These are phyloP conservation scores for Hydractinia echinata DNA, from an alignment of 30 jellyfish, hydroid and myxozoan genomes.

Conservation along the genomic window DNA sequence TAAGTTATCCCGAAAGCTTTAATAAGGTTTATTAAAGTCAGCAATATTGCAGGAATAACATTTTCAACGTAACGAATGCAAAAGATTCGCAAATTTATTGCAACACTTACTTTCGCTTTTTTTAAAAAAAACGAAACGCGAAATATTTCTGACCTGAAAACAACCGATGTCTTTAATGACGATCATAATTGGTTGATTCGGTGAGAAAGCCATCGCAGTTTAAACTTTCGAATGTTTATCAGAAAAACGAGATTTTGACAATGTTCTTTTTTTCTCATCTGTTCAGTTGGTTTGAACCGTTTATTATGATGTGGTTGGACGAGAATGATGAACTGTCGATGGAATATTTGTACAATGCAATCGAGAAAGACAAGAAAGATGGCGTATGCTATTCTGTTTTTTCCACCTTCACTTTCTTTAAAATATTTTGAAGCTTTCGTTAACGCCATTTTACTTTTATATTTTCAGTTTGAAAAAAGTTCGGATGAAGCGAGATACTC, in stretches of 20 bases:
- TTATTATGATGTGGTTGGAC: constrained; percentile 81
- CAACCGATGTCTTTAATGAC: too few species aligned
- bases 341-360: constrained; percentile 86
- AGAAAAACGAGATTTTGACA: not conserved
- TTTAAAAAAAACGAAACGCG: too few species aligned
- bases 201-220: too few species aligned
- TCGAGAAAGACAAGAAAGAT: constrained; percentile 84
- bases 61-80: too few species aligned
- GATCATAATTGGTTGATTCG: too few species aligned
- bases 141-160: too few species aligned
- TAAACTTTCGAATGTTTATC: not conserved
- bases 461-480: constrained; percentile 79
- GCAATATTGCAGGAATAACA: too few species aligned
- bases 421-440: not conserved
- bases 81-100: too few species aligned
- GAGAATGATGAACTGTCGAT: constrained; percentile 84
- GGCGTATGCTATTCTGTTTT: constrained; percentile 48
- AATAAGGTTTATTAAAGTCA: too few species aligned
- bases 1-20: too few species aligned
- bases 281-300: constrained; percentile 80
- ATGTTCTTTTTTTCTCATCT: not conserved
- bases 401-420: not conserved
- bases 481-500: constrained; percentile 86
- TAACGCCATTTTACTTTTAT: too few species aligned
- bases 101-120: too few species aligned